A percentile compares a stretch with the other conserved stretches of the same genome.
Evolutionary conservation across 2,113 vertebrate genomes (phyloP).

Genomic region (Mixornis gularis): DNA sequence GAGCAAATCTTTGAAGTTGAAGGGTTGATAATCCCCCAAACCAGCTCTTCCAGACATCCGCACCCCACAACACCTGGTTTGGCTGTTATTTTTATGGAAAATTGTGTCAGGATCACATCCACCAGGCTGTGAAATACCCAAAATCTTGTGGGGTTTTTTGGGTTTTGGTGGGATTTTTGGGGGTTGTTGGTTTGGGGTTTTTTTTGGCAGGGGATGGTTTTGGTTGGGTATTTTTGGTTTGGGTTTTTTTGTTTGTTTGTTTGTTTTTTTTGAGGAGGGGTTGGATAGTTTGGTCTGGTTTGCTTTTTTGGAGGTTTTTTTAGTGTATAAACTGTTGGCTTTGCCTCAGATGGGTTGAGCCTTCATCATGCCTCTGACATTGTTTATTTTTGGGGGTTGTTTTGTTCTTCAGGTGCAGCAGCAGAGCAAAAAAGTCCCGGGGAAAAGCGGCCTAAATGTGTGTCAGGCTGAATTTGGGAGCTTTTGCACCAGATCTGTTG

Average conservation of each 20-base stretch:
- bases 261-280: too few relatives aligned
- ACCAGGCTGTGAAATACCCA: accelerated
- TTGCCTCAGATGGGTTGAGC: too few relatives aligned
- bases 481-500: slow-evolving; percentile 10
- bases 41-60: accelerated
- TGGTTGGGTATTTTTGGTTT: too few relatives aligned
- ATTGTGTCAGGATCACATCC: accelerated
- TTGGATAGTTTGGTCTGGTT: too few relatives aligned
- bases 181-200: too few relatives aligned
- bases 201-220: too few relatives aligned
- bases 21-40: not conserved
- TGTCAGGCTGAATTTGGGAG: slow-evolving; percentile 17
- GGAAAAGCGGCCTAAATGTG: not conserved
- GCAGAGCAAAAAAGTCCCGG: accelerated
- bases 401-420: not conserved
- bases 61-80: not conserved
- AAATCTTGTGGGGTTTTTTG: too few relatives aligned
- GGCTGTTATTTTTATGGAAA: not conserved
- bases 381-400: too few relatives aligned
- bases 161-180: too few relatives aligned
- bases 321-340: too few relatives aligned
- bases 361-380: too few relatives aligned
- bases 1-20: not conserved
- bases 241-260: too few relatives aligned
- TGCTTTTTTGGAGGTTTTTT: not conserved